A percentile compares a stretch with the other conserved stretches of the same genome.
Conservation (phyloP, 2,888 invertebrate genomes). For the Metallyticus violacea region DNA sequence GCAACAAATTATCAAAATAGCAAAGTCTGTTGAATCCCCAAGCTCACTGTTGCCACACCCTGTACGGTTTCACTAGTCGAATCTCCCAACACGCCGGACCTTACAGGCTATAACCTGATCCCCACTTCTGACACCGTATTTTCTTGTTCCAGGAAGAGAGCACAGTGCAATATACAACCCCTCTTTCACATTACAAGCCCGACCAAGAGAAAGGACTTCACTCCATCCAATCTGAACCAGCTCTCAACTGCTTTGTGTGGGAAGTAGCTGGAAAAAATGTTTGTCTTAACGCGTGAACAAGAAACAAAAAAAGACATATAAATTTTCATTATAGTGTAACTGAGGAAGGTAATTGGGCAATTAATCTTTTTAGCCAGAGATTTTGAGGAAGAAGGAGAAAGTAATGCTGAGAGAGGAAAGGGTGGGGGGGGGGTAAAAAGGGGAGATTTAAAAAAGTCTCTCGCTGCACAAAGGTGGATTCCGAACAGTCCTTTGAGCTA, state of each 20-base stretch:
- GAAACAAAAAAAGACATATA: neutral
- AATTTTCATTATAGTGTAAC: constrained; percentile 11
- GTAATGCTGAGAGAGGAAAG: neutral
- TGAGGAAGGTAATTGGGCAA: neutral
- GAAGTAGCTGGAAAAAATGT: too few species aligned
- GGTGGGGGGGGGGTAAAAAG: neutral
- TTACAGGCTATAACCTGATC: neutral
- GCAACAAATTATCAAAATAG: too few species aligned
- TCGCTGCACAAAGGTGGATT: neutral
- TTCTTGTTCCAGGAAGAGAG: neutral
- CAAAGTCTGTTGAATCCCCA: too few species aligned
- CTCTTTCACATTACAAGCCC: neutral
- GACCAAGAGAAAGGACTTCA: neutral
- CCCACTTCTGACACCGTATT: neutral
- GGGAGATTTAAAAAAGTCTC: neutral
- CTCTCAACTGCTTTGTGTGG: neutral
- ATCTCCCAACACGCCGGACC: neutral
- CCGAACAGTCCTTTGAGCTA: too few species aligned
- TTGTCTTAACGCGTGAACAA: neutral
- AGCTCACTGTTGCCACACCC: too few species aligned
- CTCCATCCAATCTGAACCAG: neutral
- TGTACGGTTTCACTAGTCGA: neutral
- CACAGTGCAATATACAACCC: neutral
- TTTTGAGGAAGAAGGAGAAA: neutral
- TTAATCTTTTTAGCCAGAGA: neutral